Base-by-base conservation (phyloP, 2,797 vertebrate species). In the Anas flavirostris region DNA sequence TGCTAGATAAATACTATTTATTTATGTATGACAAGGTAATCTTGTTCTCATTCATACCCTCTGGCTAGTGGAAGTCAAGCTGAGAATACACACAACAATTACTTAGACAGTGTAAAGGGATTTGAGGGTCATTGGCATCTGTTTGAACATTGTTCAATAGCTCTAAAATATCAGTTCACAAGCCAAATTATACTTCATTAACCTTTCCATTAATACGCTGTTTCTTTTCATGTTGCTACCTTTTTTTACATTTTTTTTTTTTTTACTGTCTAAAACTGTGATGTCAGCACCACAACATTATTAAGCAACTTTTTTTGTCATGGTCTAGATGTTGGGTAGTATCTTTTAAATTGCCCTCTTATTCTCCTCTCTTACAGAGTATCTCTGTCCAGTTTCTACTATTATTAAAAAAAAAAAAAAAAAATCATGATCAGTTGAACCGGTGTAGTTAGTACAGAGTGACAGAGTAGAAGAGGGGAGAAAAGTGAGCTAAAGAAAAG, bases 1-100 rank as follows among this genome's bases (percentile, higher is more conserved):
- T 60, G 43, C 73, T 87, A 88, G 91, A 91, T 81, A 92, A 94
- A 91, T 93, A 13, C 16, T 60, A 18, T 56, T 91, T 85, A 82
- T 92, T 86, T 90, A 37, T 91, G 35, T 81, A 68, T 86, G 58
- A n/a, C 0, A 0, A 78, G n/a, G 37, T 82, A 95, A 88, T 78
- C 73, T 89, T 86, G 66, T 72, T 78, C 72, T 89, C 83, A 59
- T 72, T 91, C 82, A 52, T 91, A 44, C 4, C 29, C 73, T 83
- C 29, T 59, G 50, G 66, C 28, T 91, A 60, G 72, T 23, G 48
- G 87, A 83, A 90, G 15, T 18, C 2, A 35, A 78, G 33, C 46
- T 88, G 66, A 78, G 46, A 83, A 62, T 31, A 82, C 33, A 59
- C 22, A 63, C 70, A 90, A n/a, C 16, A 69, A 21, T 90, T 66